A percentile compares a stretch with the other conserved stretches of the same genome.
Conservation (phyloP, 2,888 invertebrate species). For the Darwinula stevensoni region DNA sequence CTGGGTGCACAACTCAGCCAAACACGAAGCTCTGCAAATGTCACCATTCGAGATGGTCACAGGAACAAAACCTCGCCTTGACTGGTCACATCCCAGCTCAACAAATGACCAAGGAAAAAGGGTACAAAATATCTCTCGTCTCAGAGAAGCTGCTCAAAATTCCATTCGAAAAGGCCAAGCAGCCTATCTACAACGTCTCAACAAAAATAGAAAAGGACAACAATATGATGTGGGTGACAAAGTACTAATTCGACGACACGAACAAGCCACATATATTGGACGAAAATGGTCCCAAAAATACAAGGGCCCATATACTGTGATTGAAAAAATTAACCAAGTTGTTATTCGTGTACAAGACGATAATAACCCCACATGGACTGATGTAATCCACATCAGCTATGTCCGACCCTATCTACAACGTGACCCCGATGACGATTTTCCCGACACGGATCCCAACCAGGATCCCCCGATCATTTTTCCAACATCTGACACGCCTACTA, state of each 20-base stretch:
- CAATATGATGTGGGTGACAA: slow-evolving; percentile 2
- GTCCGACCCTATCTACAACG: neutral
- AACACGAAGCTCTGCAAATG: slow-evolving; percentile 2
- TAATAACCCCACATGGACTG: neutral
- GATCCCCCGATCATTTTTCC: neutral
- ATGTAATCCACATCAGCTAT: slow-evolving; percentile 1
- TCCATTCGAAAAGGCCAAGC: slow-evolving; percentile 1
- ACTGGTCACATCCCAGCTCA: slow-evolving; percentile 1
- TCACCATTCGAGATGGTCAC: neutral
- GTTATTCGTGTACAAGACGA: slow-evolving; percentile 1
- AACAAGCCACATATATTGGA: neutral
- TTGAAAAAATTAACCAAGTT: slow-evolving; percentile 1
- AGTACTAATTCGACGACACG: slow-evolving; percentile 2
- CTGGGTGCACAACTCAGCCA: slow-evolving; percentile 1
- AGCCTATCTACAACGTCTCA: slow-evolving; percentile 1
- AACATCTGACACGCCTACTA: neutral
- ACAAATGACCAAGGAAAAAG: neutral
- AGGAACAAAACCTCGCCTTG: slow-evolving; percentile 1
- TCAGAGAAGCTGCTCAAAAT: slow-evolving; percentile 1
- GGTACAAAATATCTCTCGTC: neutral
- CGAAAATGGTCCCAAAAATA: neutral
- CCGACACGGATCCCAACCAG: neutral
- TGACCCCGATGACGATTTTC: neutral
- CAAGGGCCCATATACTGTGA: neutral
- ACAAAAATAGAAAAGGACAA: slow-evolving; percentile 1